A percentile compares a stretch with the other conserved stretches of the same genome.
These are phyloP conservation scores for Periplaneta americana DNA, from an alignment of 1,140 invertebrate species.

Conservation along the genomic window DNA sequence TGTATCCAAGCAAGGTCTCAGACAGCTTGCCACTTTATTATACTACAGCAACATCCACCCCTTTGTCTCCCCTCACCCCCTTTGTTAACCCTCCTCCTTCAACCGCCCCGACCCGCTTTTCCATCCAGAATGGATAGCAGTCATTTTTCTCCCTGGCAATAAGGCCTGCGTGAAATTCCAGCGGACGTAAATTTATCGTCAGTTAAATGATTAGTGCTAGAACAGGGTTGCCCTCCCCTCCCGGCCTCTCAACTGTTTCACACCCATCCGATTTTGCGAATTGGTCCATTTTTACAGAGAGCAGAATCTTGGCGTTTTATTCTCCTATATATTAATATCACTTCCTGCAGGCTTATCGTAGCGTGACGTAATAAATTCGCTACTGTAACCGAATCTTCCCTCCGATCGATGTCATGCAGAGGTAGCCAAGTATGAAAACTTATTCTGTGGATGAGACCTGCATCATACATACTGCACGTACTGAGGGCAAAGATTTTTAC, in stretches of 20 bases:
- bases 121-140: not conserved
- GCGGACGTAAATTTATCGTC: not conserved
- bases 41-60: not conserved
- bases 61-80: not conserved
- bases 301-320: not conserved
- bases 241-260: not conserved
- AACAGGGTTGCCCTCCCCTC: not conserved
- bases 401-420: not conserved
- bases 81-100: not conserved
- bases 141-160: not conserved
- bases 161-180: not conserved
- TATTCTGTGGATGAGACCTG: not conserved
- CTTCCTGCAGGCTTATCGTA: not conserved
- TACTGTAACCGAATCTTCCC: not conserved
- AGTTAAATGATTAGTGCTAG: not conserved
- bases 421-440: not conserved
- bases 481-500: too few species aligned
- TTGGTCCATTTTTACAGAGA: not conserved
- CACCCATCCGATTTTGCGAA: not conserved
- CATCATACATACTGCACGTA: too few species aligned
- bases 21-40: not conserved
- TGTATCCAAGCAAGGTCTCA: too few species aligned
- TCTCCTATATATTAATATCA: not conserved
- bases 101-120: not conserved
- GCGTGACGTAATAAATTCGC: not conserved